Evolutionary conservation across 2,888 invertebrate genomes (phyloP), one percentile per base, ranked within the genome.

Genomic region (Deladenus siricidicola): DNA sequence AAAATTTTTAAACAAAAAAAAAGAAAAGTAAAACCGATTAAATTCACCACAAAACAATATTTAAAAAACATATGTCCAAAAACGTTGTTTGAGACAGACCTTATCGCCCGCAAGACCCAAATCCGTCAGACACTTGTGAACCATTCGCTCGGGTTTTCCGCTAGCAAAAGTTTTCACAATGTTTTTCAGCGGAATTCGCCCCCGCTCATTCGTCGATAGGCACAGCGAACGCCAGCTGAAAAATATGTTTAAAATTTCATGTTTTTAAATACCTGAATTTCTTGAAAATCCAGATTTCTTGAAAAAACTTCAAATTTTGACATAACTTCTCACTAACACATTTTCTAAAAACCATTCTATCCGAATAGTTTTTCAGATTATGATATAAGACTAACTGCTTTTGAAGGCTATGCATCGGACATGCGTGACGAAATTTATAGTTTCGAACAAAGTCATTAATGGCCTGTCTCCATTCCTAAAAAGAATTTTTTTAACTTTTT

Each of bases 81-180:
- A 29, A n/a, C 28, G 50, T 2, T 42, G n/a, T n/a, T n/a, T n/a
- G n/a, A n/a, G 14, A 66, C 66, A 43, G 30, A 78, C 79, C 78
- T 85, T 85, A 81, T 92, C 92, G 61, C 77, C 88, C 0, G 96
- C 93, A 67, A 99, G 85, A 26, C 88, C 90, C 66, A 94, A 85
- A 79, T 96, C 96, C 56, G 88, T 86, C 68, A 98, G 85, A 81
- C 90, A 91, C 80, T 96, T 93, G 83, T 94, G 94, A 39, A 98
- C 91, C 80, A 94, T 85, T 82, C 92, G 94, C 82, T 98, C 98
- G 3, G 94, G 93, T 84, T 93, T 93, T 39, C 98, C 98, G n/a
- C 96, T 96, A 2, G 96, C 94, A 83, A 98, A 98, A 60, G 96
- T 98, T 79, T 90, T 85, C 58, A 93, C 91, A 39, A 98, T 88